Evolutionary conservation across 2,888 invertebrate species (phyloP), one percentile per base, ranked within the genome.

Genomic region (Ischnus inquisitorius): DNA sequence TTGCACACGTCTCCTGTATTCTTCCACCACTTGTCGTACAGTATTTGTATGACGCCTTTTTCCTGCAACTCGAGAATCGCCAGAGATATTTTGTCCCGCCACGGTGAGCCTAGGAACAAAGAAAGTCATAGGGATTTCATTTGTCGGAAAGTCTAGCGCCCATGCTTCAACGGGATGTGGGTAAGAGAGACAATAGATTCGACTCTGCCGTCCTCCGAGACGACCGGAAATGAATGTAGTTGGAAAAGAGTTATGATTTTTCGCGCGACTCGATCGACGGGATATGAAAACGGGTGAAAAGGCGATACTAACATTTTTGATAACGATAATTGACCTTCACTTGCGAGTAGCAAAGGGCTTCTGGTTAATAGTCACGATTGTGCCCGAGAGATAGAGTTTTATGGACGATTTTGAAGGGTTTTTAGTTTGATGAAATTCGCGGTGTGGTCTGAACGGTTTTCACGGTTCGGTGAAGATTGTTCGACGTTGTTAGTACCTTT

Each of bases 21-120:
- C 94, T 98, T 98, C 99, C 99, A 99, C 99, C 99, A 99, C 93
- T 98, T 99, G 92, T 98, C 98, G 93, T 99, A 98, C 78, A 99
- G 94, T 87, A 98, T 97, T 94, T 98, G 98, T 87, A 98, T 97
- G 64, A 97, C 97, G 0, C 99, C 99, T 90, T 98, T 98, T 93
- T 99, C 99, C 90, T 99, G 98, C 1, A 99, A 95, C 91, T 99
- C 98, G 39, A 99, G 94, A 89, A 99, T 98, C 1, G 98, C 98
- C 62, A 99, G 94, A 0, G 99, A 99, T 88, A 99, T 98, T 93
- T 97, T 97, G 94, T 99, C 99, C n/a, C 99, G 95, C 98, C 99
- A 99, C 0, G 98, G 98, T 39, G 98, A 96, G 84, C 96, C 96
- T 96, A 89, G 72, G 82, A 79, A 39, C 12, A 62, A 65, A 74